Base-by-base conservation (phyloP, 1,140 invertebrate species). In the Prorops nasuta region DNA sequence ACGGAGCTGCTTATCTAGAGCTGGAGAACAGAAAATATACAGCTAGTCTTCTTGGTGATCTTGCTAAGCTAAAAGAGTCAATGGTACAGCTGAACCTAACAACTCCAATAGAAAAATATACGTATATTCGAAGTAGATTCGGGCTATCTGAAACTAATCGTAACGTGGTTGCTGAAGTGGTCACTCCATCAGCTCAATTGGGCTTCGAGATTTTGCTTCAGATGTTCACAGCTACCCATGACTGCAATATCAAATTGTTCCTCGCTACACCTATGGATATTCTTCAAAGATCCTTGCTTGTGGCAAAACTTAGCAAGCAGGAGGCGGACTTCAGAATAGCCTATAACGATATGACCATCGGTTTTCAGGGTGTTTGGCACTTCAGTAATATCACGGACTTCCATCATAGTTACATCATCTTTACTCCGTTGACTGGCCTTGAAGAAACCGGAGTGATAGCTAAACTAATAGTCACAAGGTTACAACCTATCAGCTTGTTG, bases 351-450 rank as follows among this genome's bases (percentile, higher is more conserved):
- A 78, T 88, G 54, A 81, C 84, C 2, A 76, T 85, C 22, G 90
- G 89, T 19, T 89, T 91, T 54, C 83, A 84, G 2, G 88, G 87
- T 22, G 82, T 87, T 31, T 90, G 86, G 87, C 83, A 84, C 46
- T 89, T 83, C 64, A 71, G 78, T n/a, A 84, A 83, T 31, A 56
- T 83, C 0, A 81, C 81, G 3, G 82, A 91, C 68, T 88, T 91
- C 40, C 84, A 90, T 51, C 90, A 91, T 60, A 82, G 84, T 12
- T 90, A 89, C 61, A 83, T 86, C 53, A 70, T 91, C 9, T 89
- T 84, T 59, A 89, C 88, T 0, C 89, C 89, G 0, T 61, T 92
- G 6, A 78, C 84, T 54, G 85, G 84, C 4, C 85, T 89, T 42
- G 81, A 89, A 58, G 83, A 90, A 65, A 89, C 85, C 58, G 88